Percentiles rank a stretch among this genome's conserved stretches.
phyloP scores from a whole-genome alignment of 1,140 invertebrate species.

The Nilaparvata lugens region DNA sequence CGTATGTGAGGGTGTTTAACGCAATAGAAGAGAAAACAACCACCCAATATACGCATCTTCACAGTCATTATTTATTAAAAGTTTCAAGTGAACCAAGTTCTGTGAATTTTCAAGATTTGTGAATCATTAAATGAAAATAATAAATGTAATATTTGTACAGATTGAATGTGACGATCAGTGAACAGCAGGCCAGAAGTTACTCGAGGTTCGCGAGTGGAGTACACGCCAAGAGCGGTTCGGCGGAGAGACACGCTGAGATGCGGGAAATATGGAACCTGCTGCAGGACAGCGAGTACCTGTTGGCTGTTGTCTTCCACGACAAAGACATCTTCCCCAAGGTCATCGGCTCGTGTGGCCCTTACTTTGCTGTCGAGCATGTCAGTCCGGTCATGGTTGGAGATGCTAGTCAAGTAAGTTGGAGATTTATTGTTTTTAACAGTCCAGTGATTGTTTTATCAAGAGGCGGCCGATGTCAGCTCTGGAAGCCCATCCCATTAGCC shows the following conservation, averaged over 20 bases:
- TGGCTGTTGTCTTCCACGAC: conserved; percentile 46
- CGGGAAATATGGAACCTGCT: conserved; percentile 50
- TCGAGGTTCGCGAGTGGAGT: neutral
- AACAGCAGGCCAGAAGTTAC: conserved; percentile 36
- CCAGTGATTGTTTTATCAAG: too few relatives aligned
- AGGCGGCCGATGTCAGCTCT: too few relatives aligned
- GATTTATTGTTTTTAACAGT: too few relatives aligned
- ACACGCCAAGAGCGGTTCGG: conserved; percentile 1
- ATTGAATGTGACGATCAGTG: conserved; percentile 41
- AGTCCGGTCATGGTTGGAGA: conserved; percentile 33
- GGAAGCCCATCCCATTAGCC: too few relatives aligned
- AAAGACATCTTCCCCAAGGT: conserved; percentile 50
- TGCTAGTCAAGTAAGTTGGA: conserved; percentile 25
- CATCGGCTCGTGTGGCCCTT: conserved; percentile 54
- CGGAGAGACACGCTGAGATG: conserved; percentile 43
- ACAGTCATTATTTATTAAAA: too few relatives aligned
- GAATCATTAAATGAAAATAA: too few relatives aligned
- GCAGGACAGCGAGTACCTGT: conserved; percentile 55
- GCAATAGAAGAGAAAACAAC: too few relatives aligned
- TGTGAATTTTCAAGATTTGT: too few relatives aligned
- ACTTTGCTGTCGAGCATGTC: conserved; percentile 51
- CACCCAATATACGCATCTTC: too few relatives aligned
- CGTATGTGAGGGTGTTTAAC: too few relatives aligned
- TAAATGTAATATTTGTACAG: conserved; percentile 25
- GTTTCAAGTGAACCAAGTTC: too few relatives aligned